Base-by-base conservation (phyloP, 2,888 invertebrate genomes). In the Ceraclea dissimilis region DNA sequence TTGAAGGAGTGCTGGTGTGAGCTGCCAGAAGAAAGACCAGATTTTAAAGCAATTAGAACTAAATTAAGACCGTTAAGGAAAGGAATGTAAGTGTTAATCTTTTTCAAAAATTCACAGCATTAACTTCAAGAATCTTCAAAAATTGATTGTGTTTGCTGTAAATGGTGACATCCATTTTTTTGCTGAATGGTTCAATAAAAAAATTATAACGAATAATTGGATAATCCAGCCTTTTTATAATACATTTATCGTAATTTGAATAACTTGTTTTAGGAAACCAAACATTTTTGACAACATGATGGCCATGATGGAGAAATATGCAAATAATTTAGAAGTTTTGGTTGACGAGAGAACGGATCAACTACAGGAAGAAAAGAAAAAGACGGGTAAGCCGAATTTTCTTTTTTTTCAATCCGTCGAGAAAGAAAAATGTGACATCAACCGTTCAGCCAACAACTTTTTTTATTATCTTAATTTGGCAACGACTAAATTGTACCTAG, bases 261-360 rank as follows among this genome's bases (percentile, higher is more conserved):
- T n/a, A n/a, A n/a, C n/a, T n/a, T n/a, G n/a, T 26, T 26, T 4
- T 67, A 93, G 92, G 88, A 90, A 93, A 72, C 86, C 92, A 17
- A 96, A 96, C 71, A 95, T 97, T 65, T 92, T 96, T 66, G 97
- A 97, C 72, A 96, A 96, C 69, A 95, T 97, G 93, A 91, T 96
- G 81, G 89, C 90, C 0, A 93, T 96, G 84, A 93, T 97, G 93
- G 96, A 96, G 71, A 93, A 94, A 68, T 96, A 97, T 68, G 93
- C 95, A 11, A 94, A 90, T 67, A 96, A 96, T 72, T 78, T 97
- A 65, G 96, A 97, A 71, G 91, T 85, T 0, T 76, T 96, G 2
- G 96, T 97, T 0, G 93, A 94, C 67, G 95, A 96, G 70, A 79
- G 95, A 57, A 96, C 95, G 0, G 91, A 93, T 70, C 93, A 93